These are phyloP conservation scores for Whitmania pigra DNA, from an alignment of 1,140 invertebrate genomes.

Conservation along the genomic window DNA sequence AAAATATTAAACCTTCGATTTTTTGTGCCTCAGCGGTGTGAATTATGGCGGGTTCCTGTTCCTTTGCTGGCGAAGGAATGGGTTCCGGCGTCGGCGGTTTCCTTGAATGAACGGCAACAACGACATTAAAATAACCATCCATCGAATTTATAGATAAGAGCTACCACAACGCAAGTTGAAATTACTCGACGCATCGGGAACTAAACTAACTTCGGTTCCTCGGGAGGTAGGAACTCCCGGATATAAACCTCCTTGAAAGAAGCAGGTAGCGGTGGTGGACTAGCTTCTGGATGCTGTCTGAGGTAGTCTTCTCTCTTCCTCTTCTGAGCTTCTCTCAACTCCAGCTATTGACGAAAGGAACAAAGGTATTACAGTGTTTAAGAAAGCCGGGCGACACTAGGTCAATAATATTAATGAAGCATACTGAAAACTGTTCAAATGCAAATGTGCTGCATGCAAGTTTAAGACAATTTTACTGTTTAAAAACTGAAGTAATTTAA, in stretches of 20 bases:
- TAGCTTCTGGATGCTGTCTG: constrained; percentile 32
- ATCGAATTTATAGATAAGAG: background rate
- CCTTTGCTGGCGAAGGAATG: background rate
- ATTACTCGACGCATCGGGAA: background rate
- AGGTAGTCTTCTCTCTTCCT: constrained; percentile 56
- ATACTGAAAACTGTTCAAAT: too few relatives aligned
- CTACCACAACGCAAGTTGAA: background rate
- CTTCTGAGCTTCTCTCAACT: constrained; percentile 86
- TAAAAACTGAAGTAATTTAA: background rate
- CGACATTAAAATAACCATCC: background rate
- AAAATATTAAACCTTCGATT: background rate
- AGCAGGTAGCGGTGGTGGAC: constrained; percentile 29
- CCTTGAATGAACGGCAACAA: background rate
- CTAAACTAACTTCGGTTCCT: constrained; percentile 29
- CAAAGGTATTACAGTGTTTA: too few relatives aligned
- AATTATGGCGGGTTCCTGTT: background rate
- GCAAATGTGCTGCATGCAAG: background rate
- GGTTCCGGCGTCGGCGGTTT: constrained; percentile 3
- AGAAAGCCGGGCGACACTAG: too few relatives aligned
- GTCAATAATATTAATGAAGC: too few relatives aligned
- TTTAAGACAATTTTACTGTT: background rate
- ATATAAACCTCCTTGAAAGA: constrained; percentile 34
- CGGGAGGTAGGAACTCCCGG: constrained; percentile 37
- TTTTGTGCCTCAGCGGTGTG: background rate
- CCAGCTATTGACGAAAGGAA: constrained; percentile 52